These are phyloP conservation scores for Drosophila kepulauana DNA, from an alignment of 1,140 invertebrate species.

Conservation along the genomic window DNA sequence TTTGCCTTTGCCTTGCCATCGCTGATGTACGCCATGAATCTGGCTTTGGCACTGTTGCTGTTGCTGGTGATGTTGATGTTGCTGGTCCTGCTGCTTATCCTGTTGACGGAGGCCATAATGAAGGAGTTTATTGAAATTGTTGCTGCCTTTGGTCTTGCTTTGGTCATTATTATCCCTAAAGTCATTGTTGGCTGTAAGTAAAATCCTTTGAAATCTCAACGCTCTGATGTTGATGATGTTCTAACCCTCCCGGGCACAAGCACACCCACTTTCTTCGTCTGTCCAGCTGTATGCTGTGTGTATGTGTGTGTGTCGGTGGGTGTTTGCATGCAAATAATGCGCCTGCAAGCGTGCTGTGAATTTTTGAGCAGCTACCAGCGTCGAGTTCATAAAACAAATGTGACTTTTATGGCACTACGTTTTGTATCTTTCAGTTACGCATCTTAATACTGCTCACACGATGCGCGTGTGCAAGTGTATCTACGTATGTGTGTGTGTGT, in stretches of 20 bases:
- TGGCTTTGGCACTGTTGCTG: constrained; percentile 15
- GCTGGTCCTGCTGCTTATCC: constrained; percentile 7
- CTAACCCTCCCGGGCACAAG: constrained; percentile 16
- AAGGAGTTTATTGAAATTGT: constrained; percentile 80
- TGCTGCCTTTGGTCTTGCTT: constrained; percentile 29
- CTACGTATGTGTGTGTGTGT: neutral
- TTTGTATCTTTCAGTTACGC: constrained; percentile 68
- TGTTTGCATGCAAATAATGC: constrained; percentile 70
- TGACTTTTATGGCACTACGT: constrained; percentile 60
- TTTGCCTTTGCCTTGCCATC: constrained; percentile 1
- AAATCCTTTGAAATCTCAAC: constrained; percentile 56
- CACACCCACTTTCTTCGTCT: neutral
- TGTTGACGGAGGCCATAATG: constrained; percentile 49
- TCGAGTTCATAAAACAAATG: constrained; percentile 62
- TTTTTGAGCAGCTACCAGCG: constrained; percentile 62
- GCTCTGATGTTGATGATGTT: constrained; percentile 57
- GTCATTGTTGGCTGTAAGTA: constrained; percentile 61
- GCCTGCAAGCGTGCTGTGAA: constrained; percentile 68
- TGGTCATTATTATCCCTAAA: constrained; percentile 55
- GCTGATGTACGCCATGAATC: constrained; percentile 48
- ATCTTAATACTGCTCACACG: constrained; percentile 66
- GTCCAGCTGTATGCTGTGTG: neutral
- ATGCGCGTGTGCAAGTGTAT: neutral
- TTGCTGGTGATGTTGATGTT: neutral
- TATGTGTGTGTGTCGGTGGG: constrained; percentile 8